Base-by-base conservation (phyloP, 2,797 vertebrate species). In the Galago senegalensis region DNA sequence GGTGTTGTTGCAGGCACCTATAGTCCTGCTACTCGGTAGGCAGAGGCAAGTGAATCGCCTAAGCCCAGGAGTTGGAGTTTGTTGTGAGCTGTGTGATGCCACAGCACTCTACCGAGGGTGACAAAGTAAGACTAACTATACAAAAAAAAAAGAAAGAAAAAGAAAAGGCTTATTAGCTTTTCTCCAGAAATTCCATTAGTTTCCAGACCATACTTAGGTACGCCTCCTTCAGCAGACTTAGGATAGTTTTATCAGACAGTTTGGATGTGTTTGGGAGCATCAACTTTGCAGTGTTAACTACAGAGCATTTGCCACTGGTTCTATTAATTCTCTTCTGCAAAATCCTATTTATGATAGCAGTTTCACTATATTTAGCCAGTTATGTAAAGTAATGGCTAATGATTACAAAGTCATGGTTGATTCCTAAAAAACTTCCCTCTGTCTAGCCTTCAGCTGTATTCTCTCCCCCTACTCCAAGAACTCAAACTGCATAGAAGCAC, bases 301-400 rank as follows among this genome's bases (percentile, higher is more conserved):
- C 17, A 63, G 40, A 88, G 61, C 37, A 82, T 72, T 56, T 75
- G 92, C 61, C 61, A 53, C 16, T 53, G 67, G n/a, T 67, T 61
- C 77, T 92, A 25, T n/a, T 86, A 2, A 70, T 27, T 73, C 46
- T 95, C 56, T 89, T 56, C 73, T 65, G 79, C 25, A 86, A 83
- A 46, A 89, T 8, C 7, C 67, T 73, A 65, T 53, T 67, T 76
- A 77, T 16, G 70, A 29, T 16, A 43, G 25, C 10, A 46, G 37
- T 89, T 65, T 63, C 46, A 72, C 53, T 70, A 21, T 31, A n/a
- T 82, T 81, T 85, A 85, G 67, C 29, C 76, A 65, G 29, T 97
- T 46, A 49, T 43, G 43, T 37, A 43, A 83, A 94, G 72, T 75
- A 56, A 1, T 63, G n/a, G 37, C 60, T 91, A 70, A 21, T 23